Conservation (phyloP, 2,797 vertebrate genomes). For the Ataeniobius toweri region DNA sequence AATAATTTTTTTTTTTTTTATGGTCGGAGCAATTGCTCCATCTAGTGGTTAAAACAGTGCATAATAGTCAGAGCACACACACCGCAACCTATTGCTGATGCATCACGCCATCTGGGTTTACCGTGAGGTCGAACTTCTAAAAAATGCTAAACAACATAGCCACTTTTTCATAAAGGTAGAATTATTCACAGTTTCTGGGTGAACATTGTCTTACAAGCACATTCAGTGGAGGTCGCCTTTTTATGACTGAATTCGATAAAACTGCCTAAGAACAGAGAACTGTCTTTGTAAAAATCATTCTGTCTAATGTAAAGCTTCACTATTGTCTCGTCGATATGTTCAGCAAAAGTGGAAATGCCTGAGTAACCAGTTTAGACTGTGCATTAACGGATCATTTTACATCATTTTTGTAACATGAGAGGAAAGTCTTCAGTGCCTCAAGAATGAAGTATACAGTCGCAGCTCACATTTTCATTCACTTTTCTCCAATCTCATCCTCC, state of each 20-base stretch:
- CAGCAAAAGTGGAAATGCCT: conserved; percentile 72
- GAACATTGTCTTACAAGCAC: neutral
- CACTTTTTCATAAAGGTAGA: neutral
- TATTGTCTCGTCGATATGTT: conserved; percentile 71
- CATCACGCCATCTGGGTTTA: neutral
- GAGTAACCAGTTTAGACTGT: conserved; percentile 83
- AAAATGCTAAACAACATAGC: neutral
- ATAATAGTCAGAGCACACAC: neutral
- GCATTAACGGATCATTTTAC: conserved; percentile 91
- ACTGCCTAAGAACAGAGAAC: conserved; percentile 28
- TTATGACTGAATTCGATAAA: conserved; percentile 2
- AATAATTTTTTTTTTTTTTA: neutral
- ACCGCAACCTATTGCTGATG: neutral
- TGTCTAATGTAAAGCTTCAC: conserved; percentile 53
- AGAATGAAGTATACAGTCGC: conserved; percentile 82
- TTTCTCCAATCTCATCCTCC: conserved; percentile 60
- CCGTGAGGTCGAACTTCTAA: neutral
- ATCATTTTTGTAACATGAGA: conserved; percentile 89
- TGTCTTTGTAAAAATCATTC: conserved; percentile 40
- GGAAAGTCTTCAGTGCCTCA: conserved; percentile 80
- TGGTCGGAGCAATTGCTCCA: conserved; percentile 50
- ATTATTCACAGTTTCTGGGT: neutral
- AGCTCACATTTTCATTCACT: conserved; percentile 67
- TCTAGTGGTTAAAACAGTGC: conserved; percentile 60
- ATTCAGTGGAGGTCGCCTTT: neutral